phyloP scores from a whole-genome alignment of 2,797 vertebrate species.

The Denticeps clupeoides region DNA sequence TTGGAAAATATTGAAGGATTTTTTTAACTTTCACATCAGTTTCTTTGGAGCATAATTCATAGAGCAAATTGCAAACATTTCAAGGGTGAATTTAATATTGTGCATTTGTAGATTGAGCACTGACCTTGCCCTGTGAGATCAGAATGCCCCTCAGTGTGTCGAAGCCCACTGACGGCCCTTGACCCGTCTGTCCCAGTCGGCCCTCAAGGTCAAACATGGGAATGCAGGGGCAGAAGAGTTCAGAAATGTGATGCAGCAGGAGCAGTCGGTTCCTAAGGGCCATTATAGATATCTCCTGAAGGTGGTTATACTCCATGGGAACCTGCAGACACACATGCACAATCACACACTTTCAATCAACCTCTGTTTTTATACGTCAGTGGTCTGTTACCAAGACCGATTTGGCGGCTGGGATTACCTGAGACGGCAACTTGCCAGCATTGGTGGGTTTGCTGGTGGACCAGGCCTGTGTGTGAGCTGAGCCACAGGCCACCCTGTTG shows the following conservation, averaged over 20 bases:
- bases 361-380: not conserved
- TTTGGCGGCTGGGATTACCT: conserved; percentile 55
- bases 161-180: conserved; percentile 86
- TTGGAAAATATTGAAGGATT: no score
- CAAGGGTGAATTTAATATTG: not conserved
- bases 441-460: conserved; percentile 97
- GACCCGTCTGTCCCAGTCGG: conserved; percentile 79
- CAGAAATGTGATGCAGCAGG: conserved; percentile 91
- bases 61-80: no score
- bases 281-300: conserved; percentile 88
- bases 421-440: conserved; percentile 88
- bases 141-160: conserved; percentile 88
- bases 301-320: conserved; percentile 98
- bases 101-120: no score
- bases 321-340: conserved; percentile 53
- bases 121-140: conserved; percentile 96
- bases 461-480: conserved; percentile 94
- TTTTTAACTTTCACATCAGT: no score
- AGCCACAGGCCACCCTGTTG: conserved; percentile 94
- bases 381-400: not conserved
- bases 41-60: no score
- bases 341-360: conserved; percentile 5
- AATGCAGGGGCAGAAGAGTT: conserved; percentile 97
- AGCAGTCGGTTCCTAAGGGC: conserved; percentile 85
- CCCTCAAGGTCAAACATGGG: conserved; percentile 98